Evolutionary conservation across 2,113 vertebrate species (phyloP).

Genomic region (Callospermophilus lateralis): DNA sequence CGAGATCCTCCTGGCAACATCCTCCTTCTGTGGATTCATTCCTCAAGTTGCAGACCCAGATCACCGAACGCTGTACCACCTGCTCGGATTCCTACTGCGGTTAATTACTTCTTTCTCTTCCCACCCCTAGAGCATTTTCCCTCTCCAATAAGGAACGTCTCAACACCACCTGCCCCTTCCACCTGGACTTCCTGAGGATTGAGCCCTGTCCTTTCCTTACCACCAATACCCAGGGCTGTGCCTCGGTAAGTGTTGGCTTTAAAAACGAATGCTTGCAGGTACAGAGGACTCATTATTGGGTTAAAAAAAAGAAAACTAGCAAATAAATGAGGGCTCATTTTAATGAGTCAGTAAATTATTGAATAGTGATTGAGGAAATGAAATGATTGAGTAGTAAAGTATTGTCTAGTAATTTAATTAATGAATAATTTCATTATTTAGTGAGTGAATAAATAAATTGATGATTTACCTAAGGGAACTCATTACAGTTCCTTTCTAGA

Average conservation of each 20-base stretch:
- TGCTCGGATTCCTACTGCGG: not conserved
- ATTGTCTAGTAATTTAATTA: slow-evolving; percentile 4
- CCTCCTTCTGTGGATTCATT: not conserved
- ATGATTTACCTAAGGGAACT: not conserved
- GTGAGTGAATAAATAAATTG: not conserved
- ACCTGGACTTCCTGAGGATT: not conserved
- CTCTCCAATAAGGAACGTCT: not conserved
- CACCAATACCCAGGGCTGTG: too few relatives aligned
- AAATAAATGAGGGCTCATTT: not conserved
- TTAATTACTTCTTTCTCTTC: not conserved
- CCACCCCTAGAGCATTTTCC: accelerated
- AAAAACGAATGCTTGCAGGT: not conserved
- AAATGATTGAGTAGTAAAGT: not conserved
- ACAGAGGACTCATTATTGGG: not conserved
- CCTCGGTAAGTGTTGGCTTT: not conserved
- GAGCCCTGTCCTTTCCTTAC: not conserved
- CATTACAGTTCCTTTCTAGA: not conserved
- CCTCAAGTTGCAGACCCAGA: not conserved
- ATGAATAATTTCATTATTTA: slow-evolving; percentile 1
- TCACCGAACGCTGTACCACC: not conserved
- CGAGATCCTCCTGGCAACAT: too few relatives aligned
- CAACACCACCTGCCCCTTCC: not conserved
- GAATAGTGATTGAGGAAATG: not conserved
- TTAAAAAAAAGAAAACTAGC: not conserved
- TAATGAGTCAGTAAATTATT: slow-evolving; percentile 10